Evolutionary conservation across 2,113 vertebrate genomes (phyloP).

Genomic region (Procavia capensis): DNA sequence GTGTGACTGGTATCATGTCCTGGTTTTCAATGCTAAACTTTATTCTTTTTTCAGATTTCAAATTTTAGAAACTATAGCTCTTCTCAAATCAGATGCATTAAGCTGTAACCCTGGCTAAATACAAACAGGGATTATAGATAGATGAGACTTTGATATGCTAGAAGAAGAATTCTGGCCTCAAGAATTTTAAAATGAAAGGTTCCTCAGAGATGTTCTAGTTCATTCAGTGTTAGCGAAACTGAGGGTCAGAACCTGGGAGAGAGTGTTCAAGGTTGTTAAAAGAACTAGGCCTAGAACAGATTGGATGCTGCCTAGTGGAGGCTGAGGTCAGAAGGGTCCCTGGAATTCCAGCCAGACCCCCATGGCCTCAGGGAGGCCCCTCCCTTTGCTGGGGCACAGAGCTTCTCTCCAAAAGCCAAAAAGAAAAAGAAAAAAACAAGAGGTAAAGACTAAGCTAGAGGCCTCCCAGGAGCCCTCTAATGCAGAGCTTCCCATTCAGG

Average conservation of each 20-base stretch:
- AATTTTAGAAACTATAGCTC: background rate
- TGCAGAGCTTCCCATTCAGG: background rate
- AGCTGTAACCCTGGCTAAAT: background rate
- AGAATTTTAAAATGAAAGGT: background rate
- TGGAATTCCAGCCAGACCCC: background rate
- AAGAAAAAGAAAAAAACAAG: too few species aligned
- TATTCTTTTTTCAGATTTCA: background rate
- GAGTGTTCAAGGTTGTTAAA: background rate
- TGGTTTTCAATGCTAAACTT: background rate
- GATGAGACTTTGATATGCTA: background rate
- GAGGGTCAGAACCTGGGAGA: background rate
- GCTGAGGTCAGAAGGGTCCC: background rate
- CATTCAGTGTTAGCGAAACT: background rate
- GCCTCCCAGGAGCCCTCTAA: background rate
- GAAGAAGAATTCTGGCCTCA: constrained; percentile 25
- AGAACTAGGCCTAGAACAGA: background rate
- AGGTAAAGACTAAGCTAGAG: background rate
- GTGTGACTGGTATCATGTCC: background rate
- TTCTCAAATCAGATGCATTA: constrained; percentile 24
- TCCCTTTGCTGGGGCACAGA: background rate
- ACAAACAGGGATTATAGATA: background rate
- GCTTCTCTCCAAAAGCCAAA: background rate
- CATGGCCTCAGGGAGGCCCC: background rate
- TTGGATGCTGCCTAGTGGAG: background rate
- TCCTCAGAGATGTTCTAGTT: background rate